These are phyloP conservation scores for Caenorhabditis afra DNA, from an alignment of 2,888 invertebrate genomes.

Conservation along the genomic window DNA sequence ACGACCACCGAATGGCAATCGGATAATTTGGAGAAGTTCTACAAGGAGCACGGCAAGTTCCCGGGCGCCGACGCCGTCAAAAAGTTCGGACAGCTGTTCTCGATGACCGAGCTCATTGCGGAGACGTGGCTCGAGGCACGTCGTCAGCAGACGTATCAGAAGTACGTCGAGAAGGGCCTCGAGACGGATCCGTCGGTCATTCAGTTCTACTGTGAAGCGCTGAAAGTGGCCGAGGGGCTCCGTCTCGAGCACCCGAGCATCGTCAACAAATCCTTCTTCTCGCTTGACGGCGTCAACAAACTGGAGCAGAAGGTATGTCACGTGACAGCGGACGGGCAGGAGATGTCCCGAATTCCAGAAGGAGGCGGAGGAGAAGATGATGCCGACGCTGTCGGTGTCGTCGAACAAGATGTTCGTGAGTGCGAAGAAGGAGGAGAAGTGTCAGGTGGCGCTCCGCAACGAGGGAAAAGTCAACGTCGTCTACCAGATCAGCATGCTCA, in stretches of 20 bases:
- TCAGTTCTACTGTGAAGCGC: constrained; percentile 52
- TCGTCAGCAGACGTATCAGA: constrained; percentile 52
- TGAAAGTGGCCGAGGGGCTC: constrained; percentile 54
- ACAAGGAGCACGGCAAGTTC: constrained; percentile 41
- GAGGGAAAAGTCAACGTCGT: constrained; percentile 50
- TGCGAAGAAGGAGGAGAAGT: constrained; percentile 52
- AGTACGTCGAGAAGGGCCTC: constrained; percentile 42
- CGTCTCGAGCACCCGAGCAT: constrained; percentile 54
- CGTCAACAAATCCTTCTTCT: constrained; percentile 49
- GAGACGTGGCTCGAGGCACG: constrained; percentile 61
- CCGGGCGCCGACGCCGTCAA: constrained; percentile 43
- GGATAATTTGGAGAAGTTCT: constrained; percentile 53
- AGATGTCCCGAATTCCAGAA: constrained; percentile 15
- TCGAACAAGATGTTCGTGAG: constrained; percentile 47
- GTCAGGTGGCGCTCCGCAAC: constrained; percentile 37
- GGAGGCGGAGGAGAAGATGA: constrained; percentile 49
- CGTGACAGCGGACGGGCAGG: neutral
- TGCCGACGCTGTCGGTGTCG: constrained; percentile 40
- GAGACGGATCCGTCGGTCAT: constrained; percentile 53
- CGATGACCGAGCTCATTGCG: constrained; percentile 46
- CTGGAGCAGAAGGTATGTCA: constrained; percentile 41
- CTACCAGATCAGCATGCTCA: constrained; percentile 49
- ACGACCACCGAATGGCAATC: constrained; percentile 56
- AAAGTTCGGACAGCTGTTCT: constrained; percentile 47
- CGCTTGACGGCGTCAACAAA: constrained; percentile 25